A percentile compares a stretch with the other conserved stretches of the same genome.
phyloP scores from a whole-genome alignment of 2,797 vertebrate genomes.

The Cygnus olor region DNA sequence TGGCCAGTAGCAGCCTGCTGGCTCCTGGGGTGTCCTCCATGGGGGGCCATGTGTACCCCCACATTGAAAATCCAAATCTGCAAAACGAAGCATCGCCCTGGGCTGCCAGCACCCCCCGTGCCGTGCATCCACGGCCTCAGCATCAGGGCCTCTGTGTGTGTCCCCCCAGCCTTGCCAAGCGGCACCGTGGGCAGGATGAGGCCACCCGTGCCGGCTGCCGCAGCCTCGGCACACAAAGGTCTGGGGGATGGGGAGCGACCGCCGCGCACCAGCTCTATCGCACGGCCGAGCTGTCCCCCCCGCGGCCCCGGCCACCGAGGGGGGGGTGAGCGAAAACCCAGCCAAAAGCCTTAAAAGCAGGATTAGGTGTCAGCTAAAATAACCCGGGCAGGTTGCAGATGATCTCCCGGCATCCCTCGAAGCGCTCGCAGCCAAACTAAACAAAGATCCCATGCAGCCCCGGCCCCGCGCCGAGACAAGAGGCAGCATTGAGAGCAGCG shows the following conservation, averaged over 20 bases:
- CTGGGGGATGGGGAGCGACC: constrained; percentile 10
- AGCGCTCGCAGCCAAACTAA: not conserved
- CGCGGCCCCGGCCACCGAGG: not conserved
- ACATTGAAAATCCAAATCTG: not conserved
- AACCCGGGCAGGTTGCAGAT: not conserved
- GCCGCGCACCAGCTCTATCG: not conserved
- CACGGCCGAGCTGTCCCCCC: not conserved
- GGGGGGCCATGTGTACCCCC: too few species aligned
- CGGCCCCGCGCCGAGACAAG: not conserved
- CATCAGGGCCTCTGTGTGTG: rapidly evolving
- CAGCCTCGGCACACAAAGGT: constrained; percentile 27
- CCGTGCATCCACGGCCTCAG: not conserved
- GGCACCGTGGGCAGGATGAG: not conserved
- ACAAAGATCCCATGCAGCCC: not conserved
- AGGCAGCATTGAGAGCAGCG: not conserved
- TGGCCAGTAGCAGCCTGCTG: not conserved
- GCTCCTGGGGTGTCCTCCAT: not conserved
- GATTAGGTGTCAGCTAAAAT: not conserved
- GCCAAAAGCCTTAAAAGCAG: not conserved
- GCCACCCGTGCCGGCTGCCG: not conserved
- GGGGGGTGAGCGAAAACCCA: not conserved
- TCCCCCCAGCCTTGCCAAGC: not conserved
- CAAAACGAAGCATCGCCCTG: not conserved
- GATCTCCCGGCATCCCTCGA: not conserved
- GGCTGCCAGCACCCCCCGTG: not conserved